phyloP scores from a whole-genome alignment of 2,888 invertebrate genomes.

The Pterostichus niger region DNA sequence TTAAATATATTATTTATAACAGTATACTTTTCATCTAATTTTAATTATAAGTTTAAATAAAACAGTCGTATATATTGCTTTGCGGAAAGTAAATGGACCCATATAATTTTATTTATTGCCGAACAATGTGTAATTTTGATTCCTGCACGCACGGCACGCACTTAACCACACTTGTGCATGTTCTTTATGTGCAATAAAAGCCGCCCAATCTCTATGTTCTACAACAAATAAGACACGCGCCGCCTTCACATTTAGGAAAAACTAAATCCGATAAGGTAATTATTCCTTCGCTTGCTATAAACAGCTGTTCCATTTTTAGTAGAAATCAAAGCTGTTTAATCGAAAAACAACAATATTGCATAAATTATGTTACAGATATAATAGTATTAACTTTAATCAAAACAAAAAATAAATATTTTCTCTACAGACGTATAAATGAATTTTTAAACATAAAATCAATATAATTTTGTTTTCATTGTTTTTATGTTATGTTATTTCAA shows the following conservation, averaged over 20 bases:
- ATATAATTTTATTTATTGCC: constrained; percentile 21
- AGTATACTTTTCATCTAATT: too few relatives aligned
- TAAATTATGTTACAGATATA: not conserved
- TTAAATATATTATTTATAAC: too few relatives aligned
- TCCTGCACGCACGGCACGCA: constrained; percentile 77
- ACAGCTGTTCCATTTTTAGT: not conserved
- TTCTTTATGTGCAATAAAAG: constrained; percentile 77
- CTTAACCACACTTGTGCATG: constrained; percentile 58
- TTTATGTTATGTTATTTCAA: not conserved
- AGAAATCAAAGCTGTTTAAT: not conserved
- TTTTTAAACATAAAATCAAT: constrained; percentile 25
- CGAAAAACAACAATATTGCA: not conserved
- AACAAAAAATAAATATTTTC: not conserved
- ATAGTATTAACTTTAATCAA: not conserved
- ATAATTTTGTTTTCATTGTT: not conserved
- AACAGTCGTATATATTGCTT: constrained; percentile 65
- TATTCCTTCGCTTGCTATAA: constrained; percentile 32
- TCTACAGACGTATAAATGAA: not conserved
- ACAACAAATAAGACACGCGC: constrained; percentile 90
- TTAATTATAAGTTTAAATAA: too few relatives aligned
- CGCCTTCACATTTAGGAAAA: constrained; percentile 91
- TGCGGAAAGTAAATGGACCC: constrained; percentile 71
- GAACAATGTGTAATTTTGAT: constrained; percentile 38
- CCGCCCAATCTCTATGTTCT: constrained; percentile 89
- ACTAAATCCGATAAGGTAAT: constrained; percentile 92